phyloP scores from a whole-genome alignment of 2,888 invertebrate genomes.

The Cheilosia impressa region DNA sequence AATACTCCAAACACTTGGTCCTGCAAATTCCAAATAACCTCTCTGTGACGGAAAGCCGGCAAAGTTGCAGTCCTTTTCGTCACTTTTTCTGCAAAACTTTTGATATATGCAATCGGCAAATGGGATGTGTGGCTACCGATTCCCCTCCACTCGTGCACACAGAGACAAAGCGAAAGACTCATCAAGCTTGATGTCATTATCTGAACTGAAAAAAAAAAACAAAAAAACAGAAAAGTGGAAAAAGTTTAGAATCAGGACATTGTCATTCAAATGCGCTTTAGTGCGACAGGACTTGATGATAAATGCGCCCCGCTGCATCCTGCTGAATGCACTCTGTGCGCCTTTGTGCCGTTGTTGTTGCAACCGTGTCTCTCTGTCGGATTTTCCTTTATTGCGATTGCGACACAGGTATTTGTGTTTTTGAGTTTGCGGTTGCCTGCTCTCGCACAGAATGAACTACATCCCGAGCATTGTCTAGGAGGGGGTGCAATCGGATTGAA shows the following conservation, averaged over 20 bases:
- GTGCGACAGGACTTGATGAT: slow-evolving; percentile 13
- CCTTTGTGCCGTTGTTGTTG: slow-evolving; percentile 13
- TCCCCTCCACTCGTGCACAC: not conserved
- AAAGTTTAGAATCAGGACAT: slow-evolving; percentile 35
- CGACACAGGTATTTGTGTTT: slow-evolving; percentile 34
- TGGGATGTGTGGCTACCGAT: not conserved
- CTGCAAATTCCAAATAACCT: not conserved
- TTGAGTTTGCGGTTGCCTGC: slow-evolving; percentile 58
- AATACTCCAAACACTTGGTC: not conserved
- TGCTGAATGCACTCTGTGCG: slow-evolving; percentile 19
- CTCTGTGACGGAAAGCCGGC: not conserved
- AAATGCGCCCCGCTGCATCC: slow-evolving; percentile 13
- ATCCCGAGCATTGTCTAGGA: slow-evolving; percentile 30
- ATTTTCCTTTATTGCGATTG: slow-evolving; percentile 19
- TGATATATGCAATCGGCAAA: not conserved
- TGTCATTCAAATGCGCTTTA: slow-evolving; percentile 41
- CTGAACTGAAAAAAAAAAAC: slow-evolving; percentile 9
- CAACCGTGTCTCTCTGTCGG: slow-evolving; percentile 8
- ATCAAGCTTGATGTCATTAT: slow-evolving; percentile 30
- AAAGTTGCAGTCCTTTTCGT: not conserved
- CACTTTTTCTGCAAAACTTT: not conserved
- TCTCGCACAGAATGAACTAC: slow-evolving; percentile 43
- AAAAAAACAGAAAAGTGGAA: not conserved
- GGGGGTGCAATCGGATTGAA: not conserved
- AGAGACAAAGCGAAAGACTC: slow-evolving; percentile 21